These are phyloP conservation scores for Pangasianodon gigas DNA, from an alignment of 2,113 vertebrate genomes.

Conservation along the genomic window DNA sequence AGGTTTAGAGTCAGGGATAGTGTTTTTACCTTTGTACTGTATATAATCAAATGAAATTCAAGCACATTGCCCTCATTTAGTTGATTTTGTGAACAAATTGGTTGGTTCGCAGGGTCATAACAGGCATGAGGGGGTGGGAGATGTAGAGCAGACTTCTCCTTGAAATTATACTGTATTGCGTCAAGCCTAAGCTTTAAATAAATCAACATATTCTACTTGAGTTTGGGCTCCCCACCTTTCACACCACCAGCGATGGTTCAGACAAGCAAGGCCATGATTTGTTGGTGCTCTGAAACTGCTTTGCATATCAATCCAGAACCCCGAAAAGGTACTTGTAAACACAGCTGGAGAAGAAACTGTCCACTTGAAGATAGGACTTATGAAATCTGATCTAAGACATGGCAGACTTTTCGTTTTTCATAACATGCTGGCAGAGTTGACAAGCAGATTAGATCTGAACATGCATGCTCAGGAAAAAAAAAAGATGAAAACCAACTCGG, in stretches of 20 bases:
- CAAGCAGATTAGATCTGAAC: conserved; percentile 20
- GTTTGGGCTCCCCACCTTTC: neutral
- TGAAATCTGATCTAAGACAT: neutral
- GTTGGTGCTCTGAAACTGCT: neutral
- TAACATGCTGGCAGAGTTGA: conserved; percentile 13
- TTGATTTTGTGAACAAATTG: neutral
- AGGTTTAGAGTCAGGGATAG: neutral
- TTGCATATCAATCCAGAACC: neutral
- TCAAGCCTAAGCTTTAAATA: neutral
- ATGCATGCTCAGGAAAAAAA: neutral
- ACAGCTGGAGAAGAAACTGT: conserved; percentile 7
- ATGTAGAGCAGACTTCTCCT: neutral
- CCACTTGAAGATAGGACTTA: conserved; percentile 11
- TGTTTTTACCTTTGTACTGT: neutral
- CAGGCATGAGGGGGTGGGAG: neutral
- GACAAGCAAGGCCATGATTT: neutral
- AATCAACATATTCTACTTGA: neutral
- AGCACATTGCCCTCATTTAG: neutral
- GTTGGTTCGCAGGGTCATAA: neutral
- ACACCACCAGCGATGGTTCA: neutral
- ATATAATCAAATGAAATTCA: neutral
- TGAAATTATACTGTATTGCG: neutral
- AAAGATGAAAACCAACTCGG: neutral
- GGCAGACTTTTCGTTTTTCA: neutral
- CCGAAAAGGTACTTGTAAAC: neutral